Base-by-base conservation (phyloP, 2,113 vertebrate genomes). In the Sitta europaea region DNA sequence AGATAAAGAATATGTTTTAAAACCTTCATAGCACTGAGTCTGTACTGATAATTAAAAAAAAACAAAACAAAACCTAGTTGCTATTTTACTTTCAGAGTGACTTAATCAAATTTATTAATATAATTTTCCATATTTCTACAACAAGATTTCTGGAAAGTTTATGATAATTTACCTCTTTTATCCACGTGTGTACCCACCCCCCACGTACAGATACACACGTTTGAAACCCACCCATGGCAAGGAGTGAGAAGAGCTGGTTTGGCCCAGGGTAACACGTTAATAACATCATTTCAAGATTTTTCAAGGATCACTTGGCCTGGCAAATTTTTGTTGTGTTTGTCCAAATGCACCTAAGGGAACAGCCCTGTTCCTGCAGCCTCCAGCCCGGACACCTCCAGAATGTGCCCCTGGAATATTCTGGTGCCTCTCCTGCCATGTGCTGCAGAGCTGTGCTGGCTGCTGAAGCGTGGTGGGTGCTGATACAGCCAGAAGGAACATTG, bases 171-270 rank as follows among this genome's bases (percentile, higher is more conserved):
- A 7, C 3, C 3, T 42, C 6, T 35, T 66, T 50, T 73, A 36
- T 35, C 54, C 33, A 23, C 11, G 13, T 4, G 2, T 5, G 20
- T 11, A 3, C 14, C 43, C 25, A 11, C 36, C 4, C 7, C 21
- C 11, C 21, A 5, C 8, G 13, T 54, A 5, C 10, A 59, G 23
- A 40, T 2, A 38, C 0, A 7, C 5, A 5, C 2, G 14, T 40
- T 72, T 48, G 9, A 57, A 35, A 40, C 40, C 12, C 33, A 19
- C 6, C 24, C 38, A 0, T 22, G 70, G 4, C 29, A 62, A 21
- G 35, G n/a, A 33, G 40, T 6, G 10, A 33, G 55, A 18, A 51
- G 35, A 31, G 31, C 67, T 61, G 66, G 1, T 17, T 55, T 85
- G 54, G 43, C 73, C 67, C 74, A 27, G 21, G n/a, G 40, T 5